Evolutionary conservation across 1,140 invertebrate species (phyloP).

Genomic region (Lasioglossum albipes): DNA sequence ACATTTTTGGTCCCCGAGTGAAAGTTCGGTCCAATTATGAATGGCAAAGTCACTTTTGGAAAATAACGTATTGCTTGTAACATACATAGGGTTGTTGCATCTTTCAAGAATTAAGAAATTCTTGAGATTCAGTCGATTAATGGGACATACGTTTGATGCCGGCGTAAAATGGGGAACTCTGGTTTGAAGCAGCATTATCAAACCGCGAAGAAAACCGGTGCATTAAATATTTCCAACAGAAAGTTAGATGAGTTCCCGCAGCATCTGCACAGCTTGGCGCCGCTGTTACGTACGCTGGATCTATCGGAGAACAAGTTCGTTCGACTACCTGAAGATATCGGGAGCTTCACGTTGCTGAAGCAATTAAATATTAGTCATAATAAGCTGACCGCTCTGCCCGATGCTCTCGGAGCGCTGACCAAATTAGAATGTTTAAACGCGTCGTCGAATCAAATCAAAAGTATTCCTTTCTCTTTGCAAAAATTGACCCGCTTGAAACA

Average conservation of each 20-base stretch:
- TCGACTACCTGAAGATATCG: conserved; percentile 88
- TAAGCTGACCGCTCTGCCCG: conserved; percentile 85
- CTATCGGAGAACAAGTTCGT: conserved; percentile 94
- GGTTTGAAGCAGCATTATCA: conserved; percentile 94
- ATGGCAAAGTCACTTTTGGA: background rate
- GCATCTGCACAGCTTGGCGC: conserved; percentile 83
- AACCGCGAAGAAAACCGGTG: conserved; percentile 95
- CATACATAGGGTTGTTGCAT: background rate
- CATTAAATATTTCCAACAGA: conserved; percentile 90
- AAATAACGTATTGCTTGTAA: background rate
- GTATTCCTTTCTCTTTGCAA: conserved; percentile 85
- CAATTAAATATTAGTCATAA: conserved; percentile 91
- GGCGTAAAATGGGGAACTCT: conserved; percentile 89
- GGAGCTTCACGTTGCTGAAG: conserved; percentile 89
- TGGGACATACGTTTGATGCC: background rate
- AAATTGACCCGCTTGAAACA: conserved; percentile 88
- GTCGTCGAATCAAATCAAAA: conserved; percentile 85
- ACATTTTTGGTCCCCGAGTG: too few relatives aligned
- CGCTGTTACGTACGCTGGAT: conserved; percentile 91
- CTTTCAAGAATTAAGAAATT: background rate
- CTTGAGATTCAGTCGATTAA: background rate
- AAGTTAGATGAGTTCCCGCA: conserved; percentile 88
- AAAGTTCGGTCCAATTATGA: background rate
- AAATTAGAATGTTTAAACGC: conserved; percentile 92
- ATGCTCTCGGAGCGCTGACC: conserved; percentile 86